phyloP scores from a whole-genome alignment of 2,113 vertebrate species.

The Cynoglossus semilaevis region DNA sequence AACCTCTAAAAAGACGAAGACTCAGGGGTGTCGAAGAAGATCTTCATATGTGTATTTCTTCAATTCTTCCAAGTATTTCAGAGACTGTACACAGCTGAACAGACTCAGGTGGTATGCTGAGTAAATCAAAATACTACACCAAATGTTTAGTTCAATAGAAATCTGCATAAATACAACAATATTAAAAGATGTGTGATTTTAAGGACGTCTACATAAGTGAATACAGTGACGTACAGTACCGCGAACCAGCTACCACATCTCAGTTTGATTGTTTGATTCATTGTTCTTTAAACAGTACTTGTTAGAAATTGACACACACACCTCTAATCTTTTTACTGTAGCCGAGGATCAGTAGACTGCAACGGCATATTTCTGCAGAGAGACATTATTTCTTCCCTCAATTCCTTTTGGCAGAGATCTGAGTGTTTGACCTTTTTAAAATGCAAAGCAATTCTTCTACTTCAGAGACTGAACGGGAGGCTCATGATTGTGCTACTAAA shows the following conservation, averaged over 20 bases:
- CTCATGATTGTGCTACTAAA: constrained; percentile 75
- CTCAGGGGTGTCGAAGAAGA: too few relatives aligned
- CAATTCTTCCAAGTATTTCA: too few relatives aligned
- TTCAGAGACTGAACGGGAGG: constrained; percentile 71
- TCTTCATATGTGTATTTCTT: too few relatives aligned
- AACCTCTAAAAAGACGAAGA: too few relatives aligned
- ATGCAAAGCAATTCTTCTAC: constrained; percentile 76
- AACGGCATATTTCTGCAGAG: constrained; percentile 68
- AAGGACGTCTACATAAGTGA: too few relatives aligned
- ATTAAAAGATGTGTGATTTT: too few relatives aligned
- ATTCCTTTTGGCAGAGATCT: constrained; percentile 72
- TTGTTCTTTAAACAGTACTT: constrained; percentile 55
- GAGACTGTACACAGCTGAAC: too few relatives aligned
- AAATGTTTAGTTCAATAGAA: too few relatives aligned
- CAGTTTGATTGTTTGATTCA: constrained; percentile 33
- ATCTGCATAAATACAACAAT: too few relatives aligned
- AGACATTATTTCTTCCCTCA: constrained; percentile 73
- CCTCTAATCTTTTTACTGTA: constrained; percentile 64
- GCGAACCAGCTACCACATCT: constrained; percentile 18
- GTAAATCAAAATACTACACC: too few relatives aligned
- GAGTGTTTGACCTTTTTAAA: constrained; percentile 79
- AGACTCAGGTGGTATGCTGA: too few relatives aligned
- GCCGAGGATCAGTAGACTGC: constrained; percentile 64
- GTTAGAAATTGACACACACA: constrained; percentile 44
- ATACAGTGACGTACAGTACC: constrained; percentile 6